These are phyloP conservation scores for Triplophysa siluroides DNA, from an alignment of 2,113 vertebrate species.

Conservation along the genomic window DNA sequence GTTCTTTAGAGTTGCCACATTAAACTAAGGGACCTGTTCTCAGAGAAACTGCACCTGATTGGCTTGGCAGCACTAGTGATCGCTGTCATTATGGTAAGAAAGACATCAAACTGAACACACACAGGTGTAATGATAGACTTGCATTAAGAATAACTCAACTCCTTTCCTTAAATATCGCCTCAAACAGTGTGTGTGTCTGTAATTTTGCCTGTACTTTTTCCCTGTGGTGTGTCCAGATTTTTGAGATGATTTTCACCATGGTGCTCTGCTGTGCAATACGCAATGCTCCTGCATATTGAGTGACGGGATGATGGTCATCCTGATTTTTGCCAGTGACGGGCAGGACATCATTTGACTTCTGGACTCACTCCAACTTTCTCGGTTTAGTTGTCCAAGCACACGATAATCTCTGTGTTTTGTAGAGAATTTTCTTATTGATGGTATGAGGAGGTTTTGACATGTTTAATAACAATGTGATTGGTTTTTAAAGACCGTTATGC, in stretches of 20 bases:
- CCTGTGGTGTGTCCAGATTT: constrained; percentile 31
- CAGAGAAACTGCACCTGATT: constrained; percentile 88
- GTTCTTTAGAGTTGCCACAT: constrained; percentile 76
- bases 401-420: constrained; percentile 2
- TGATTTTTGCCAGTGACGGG: neutral
- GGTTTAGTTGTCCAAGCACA: constrained; percentile 8
- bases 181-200: neutral
- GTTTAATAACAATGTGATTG: constrained; percentile 9
- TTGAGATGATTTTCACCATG: constrained; percentile 56
- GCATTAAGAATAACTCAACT: neutral
- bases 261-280: constrained; percentile 51
- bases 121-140: neutral
- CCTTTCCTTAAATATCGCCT: neutral
- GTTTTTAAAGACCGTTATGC: neutral
- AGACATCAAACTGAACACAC: neutral
- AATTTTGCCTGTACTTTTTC: neutral
- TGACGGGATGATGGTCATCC: neutral
- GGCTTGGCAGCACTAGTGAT: constrained; percentile 90
- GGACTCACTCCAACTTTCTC: neutral
- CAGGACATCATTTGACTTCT: constrained; percentile 5
- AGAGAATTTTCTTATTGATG: neutral
- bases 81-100: constrained; percentile 91
- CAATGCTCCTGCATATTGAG: constrained; percentile 45
- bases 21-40: constrained; percentile 86
- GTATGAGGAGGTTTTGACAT: neutral